phyloP scores from a whole-genome alignment of 2,797 vertebrate genomes.

The Macropus fuliginosus region DNA sequence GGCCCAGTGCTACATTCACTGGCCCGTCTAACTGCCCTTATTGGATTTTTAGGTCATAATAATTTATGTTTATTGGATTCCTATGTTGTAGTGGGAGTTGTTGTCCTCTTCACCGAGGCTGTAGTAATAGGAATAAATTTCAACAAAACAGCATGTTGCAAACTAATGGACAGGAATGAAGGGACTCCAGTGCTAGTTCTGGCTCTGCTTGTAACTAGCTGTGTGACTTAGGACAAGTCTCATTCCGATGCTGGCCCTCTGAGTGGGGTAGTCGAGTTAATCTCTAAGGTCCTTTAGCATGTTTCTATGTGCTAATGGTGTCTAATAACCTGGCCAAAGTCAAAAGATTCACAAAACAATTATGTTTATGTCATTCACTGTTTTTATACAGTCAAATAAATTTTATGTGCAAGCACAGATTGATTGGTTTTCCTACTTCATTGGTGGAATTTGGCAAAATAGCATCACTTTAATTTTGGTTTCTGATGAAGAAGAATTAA shows the following conservation, averaged over 20 bases:
- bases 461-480: slow-evolving; percentile 21
- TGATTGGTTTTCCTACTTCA: background rate
- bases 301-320: background rate
- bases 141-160: background rate
- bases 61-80: background rate
- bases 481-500: slow-evolving; percentile 66
- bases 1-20: background rate
- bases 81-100: background rate
- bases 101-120: no score
- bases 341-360: slow-evolving; percentile 24
- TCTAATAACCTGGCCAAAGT: background rate
- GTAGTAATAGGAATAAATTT: background rate
- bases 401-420: background rate
- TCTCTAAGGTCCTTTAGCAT: background rate
- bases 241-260: background rate
- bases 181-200: background rate
- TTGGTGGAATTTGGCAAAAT: background rate
- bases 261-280: background rate
- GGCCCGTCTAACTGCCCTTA: background rate
- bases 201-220: background rate
- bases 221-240: background rate
- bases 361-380: background rate
- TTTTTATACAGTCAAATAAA: background rate
- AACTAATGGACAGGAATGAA: background rate
- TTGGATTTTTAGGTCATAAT: background rate